phyloP scores from a whole-genome alignment of 2,888 invertebrate genomes.

The Lasioglossum figueresi region DNA sequence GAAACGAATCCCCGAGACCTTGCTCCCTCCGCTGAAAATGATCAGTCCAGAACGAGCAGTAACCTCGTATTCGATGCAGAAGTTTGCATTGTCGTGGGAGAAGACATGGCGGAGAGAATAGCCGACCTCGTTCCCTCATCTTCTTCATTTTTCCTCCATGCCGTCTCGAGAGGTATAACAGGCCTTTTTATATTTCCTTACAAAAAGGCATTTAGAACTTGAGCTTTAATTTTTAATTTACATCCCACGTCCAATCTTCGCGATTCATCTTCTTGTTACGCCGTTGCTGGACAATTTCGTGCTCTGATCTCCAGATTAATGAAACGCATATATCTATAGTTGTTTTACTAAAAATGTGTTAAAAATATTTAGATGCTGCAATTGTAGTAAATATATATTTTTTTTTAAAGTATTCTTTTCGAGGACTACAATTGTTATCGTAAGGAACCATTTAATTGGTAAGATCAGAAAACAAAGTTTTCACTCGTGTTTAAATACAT shows the following conservation, averaged over 20 bases:
- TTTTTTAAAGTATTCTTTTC: background rate
- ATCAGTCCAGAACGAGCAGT: slow-evolving; percentile 36
- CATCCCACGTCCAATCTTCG: background rate
- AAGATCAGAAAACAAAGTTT: too few relatives aligned
- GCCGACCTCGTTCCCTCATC: slow-evolving; percentile 52
- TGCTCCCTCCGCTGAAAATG: background rate
- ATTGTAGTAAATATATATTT: background rate
- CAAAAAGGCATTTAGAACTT: background rate
- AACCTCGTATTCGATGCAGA: slow-evolving; percentile 40
- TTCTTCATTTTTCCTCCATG: background rate
- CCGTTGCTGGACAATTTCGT: background rate
- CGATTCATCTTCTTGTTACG: background rate
- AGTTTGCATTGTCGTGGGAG: slow-evolving; percentile 52
- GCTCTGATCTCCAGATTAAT: background rate
- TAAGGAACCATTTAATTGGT: too few relatives aligned
- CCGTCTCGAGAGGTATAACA: background rate
- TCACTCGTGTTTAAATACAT: too few relatives aligned
- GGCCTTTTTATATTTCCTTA: background rate
- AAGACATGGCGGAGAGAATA: slow-evolving; percentile 47
- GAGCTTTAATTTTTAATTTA: background rate
- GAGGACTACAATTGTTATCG: background rate
- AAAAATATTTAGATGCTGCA: too few relatives aligned
- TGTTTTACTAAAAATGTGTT: too few relatives aligned
- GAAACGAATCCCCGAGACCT: slow-evolving; percentile 6
- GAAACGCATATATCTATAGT: background rate